Conservation (phyloP, 2,888 invertebrate species). For the Oscheius myriophilus region DNA sequence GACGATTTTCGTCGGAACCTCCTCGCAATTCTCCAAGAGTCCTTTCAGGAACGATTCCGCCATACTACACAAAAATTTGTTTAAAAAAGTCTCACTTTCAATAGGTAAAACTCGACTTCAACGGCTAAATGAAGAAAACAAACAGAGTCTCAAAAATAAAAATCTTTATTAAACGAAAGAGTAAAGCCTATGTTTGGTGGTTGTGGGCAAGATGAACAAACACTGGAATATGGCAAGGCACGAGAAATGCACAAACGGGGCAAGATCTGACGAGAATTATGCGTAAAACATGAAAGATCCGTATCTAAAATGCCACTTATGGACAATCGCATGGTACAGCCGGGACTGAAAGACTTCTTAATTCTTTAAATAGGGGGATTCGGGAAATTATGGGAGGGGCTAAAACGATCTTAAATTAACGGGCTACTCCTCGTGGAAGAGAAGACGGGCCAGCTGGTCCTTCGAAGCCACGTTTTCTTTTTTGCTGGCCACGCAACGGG, state of each 20-base stretch:
- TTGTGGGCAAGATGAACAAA: not conserved
- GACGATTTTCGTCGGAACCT: not conserved
- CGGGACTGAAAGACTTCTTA: no score
- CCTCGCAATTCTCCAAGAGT: not conserved
- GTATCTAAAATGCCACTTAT: no score
- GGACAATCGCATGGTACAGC: no score
- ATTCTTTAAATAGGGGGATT: no score
- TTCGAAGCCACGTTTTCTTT: conserved; percentile 64
- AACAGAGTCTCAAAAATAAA: not conserved
- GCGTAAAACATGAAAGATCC: no score
- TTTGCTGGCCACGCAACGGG: conserved; percentile 59
- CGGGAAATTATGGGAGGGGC: not conserved
- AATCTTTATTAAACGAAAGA: conserved; percentile 20
- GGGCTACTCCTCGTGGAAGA: conserved; percentile 53
- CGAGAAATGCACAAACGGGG: not conserved
- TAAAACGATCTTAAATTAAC: not conserved
- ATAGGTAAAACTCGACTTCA: not conserved
- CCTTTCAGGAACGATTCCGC: conserved; percentile 13
- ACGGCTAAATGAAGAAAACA: not conserved
- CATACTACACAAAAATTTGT: not conserved
- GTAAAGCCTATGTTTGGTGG: conserved; percentile 4
- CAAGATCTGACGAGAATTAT: not conserved
- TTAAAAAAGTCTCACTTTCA: not conserved
- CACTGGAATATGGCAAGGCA: conserved; percentile 16
- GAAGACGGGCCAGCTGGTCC: conserved; percentile 63